Evolutionary conservation across 2,113 vertebrate species (phyloP), one percentile per base, ranked within the genome.

Genomic region (Dipodomys ordii): DNA sequence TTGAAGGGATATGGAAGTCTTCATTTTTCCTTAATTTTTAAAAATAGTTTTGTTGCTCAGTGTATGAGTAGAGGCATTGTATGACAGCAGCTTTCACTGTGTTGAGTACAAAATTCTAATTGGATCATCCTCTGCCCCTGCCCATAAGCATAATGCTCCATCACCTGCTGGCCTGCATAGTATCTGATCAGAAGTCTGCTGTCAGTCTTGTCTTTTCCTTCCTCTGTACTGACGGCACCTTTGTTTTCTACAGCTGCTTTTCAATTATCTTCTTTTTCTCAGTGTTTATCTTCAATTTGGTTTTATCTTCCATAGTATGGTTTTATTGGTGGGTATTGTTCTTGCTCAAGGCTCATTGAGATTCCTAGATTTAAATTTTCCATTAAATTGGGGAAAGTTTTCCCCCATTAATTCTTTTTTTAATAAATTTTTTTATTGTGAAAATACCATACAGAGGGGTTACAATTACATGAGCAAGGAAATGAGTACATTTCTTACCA

Each of bases 281-380:
- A 32, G 7, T 80, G 22, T 13, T 85, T 68, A 88, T 68, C 62
- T 92, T 8, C 53, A 76, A 67, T 60, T 84, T 80, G 18, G 44
- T 71, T 76, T 13, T 76, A 83, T 82, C 1, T 76, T 91, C 27
- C 62, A 67, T 77, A 65, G 53, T 18, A 35, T 57, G 4, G 8
- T 82, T 83, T 84, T 60, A 2, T 13, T 69, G 15, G 16, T 85
- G 44, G 28, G 12, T 73, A 23, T 74, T 28, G 25, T 65, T 65
- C 60, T 69, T 81, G 49, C n/a, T 49, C 87, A 18, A 91, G 32
- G 3, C 81, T 85, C 60, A 53, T 23, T 80, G 73, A 81, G 32
- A 32, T 86, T 71, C 76, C 68, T 77, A 12, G 23, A 13, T 73
- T 89, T 94, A 92, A 82, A 44, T 60, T 89, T 88, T 68, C 32